phyloP scores from a whole-genome alignment of 2,888 invertebrate species.

The Dynastes hyllus region DNA sequence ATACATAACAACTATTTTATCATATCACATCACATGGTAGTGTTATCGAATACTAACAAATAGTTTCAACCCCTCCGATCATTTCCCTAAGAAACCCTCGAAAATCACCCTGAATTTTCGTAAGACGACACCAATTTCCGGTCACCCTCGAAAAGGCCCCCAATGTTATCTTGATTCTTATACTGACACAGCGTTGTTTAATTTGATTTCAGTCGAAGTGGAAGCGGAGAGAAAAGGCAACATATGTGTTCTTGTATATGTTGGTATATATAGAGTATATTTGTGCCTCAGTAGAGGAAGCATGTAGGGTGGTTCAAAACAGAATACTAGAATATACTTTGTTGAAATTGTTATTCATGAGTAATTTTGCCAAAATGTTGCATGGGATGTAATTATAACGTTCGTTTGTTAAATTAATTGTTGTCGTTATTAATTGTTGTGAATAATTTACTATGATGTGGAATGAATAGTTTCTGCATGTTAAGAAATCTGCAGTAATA shows the following conservation, averaged over 20 bases:
- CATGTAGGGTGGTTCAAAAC: no score
- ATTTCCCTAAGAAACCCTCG: not conserved
- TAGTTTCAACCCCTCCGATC: not conserved
- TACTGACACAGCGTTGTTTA: not conserved
- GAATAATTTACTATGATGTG: no score
- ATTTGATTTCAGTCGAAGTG: not conserved
- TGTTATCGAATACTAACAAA: not conserved
- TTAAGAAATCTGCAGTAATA: no score
- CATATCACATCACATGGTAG: no score
- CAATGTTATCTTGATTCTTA: not conserved
- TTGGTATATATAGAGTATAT: not conserved
- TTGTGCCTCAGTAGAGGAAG: no score
- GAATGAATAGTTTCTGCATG: no score
- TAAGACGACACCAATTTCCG: constrained; percentile 4
- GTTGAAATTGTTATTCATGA: not conserved
- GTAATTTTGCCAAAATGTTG: not conserved
- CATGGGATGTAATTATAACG: not conserved
- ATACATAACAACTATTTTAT: no score
- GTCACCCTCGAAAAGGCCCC: not conserved
- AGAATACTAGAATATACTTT: no score
- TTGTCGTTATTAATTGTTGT: no score
- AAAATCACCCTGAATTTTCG: not conserved
- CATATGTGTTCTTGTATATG: not conserved
- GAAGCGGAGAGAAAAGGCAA: not conserved
- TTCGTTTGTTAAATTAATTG: no score